Conservation (phyloP, 2,113 vertebrate species). For the Rhagologus leucostigma region DNA sequence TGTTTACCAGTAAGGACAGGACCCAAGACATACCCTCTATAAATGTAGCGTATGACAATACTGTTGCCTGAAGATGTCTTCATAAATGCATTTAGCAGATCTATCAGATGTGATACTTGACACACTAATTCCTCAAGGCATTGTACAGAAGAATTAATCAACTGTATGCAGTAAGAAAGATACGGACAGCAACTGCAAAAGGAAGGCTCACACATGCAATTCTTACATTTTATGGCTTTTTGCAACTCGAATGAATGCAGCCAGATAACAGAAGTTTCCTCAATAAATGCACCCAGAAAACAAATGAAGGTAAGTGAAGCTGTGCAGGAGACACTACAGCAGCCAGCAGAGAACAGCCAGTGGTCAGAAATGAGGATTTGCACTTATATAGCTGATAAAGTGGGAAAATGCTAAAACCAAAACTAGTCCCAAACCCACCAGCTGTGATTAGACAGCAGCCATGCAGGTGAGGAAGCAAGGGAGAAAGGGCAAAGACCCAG, state of each 20-base stretch:
- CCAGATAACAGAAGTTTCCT: not conserved
- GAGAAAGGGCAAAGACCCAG: not conserved
- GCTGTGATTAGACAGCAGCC: not conserved
- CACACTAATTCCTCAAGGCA: constrained; percentile 16
- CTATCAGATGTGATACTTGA: constrained; percentile 5
- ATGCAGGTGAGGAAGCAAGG: not conserved
- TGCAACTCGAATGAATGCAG: not conserved
- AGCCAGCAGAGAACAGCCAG: not conserved
- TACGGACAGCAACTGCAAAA: not conserved
- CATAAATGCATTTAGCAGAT: constrained; percentile 11
- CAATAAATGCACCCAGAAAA: not conserved
- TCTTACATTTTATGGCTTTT: not conserved
- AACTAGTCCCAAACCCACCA: not conserved
- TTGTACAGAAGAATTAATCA: constrained; percentile 15
- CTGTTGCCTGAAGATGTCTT: not conserved
- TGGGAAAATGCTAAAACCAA: not conserved
- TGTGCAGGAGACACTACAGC: not conserved
- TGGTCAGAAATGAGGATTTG: not conserved
- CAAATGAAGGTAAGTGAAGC: not conserved
- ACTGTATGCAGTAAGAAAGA: not conserved
- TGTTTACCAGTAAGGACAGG: not conserved
- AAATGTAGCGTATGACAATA: not conserved
- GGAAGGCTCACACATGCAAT: not conserved
- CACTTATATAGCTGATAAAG: not conserved
- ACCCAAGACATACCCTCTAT: not conserved